Conservation (phyloP, 2,797 vertebrate species). For the Sebastes paucispinis region DNA sequence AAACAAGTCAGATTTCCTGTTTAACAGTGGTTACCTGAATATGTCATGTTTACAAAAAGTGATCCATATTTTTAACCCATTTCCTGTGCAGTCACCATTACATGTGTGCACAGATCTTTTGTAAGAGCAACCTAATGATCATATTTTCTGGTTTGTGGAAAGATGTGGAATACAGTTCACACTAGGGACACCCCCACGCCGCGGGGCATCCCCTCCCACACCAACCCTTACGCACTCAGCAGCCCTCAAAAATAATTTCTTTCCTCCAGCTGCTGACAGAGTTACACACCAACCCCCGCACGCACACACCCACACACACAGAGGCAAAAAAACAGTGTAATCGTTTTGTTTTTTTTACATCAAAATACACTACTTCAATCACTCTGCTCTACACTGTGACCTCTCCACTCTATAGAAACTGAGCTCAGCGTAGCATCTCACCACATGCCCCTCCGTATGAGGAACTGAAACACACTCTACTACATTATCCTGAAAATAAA, state of each 20-base stretch:
- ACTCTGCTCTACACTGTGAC: slow-evolving; percentile 16
- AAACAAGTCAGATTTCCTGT: slow-evolving; percentile 19
- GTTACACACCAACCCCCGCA: neutral
- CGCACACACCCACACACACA: neutral
- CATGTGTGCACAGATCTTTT: neutral
- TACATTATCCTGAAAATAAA: slow-evolving; percentile 56
- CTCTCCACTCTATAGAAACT: slow-evolving; percentile 77
- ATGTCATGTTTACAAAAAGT: slow-evolving; percentile 1
- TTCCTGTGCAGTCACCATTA: slow-evolving; percentile 11
- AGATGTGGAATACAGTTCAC: slow-evolving; percentile 36
- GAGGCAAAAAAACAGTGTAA: neutral
- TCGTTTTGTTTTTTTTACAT: neutral
- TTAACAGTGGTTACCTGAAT: neutral
- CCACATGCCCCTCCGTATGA: slow-evolving; percentile 68
- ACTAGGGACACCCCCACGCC: slow-evolving; percentile 53
- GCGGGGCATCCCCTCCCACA: slow-evolving; percentile 72
- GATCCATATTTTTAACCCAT: neutral
- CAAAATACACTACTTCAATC: slow-evolving; percentile 13
- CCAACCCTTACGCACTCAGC: neutral
- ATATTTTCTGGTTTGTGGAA: slow-evolving; percentile 51
- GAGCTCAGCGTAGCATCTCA: slow-evolving; percentile 72
- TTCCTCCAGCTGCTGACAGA: slow-evolving; percentile 52
- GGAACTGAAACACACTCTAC: slow-evolving; percentile 77
- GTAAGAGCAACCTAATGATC: slow-evolving; percentile 22
- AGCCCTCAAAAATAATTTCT: slow-evolving; percentile 19